Evolutionary conservation across 1,140 invertebrate genomes (phyloP).

Genomic region (Propsilocerus akamusi): DNA sequence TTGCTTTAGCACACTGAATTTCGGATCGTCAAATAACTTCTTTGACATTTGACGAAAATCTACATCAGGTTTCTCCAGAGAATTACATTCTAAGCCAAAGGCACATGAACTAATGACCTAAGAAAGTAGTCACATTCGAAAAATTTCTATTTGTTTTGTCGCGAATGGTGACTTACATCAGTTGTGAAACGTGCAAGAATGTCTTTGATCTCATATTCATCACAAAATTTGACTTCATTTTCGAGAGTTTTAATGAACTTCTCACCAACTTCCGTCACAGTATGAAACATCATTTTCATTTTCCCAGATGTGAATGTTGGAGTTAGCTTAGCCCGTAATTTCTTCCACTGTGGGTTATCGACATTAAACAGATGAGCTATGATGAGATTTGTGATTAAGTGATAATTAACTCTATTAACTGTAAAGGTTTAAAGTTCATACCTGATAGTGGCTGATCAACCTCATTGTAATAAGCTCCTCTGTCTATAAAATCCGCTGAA

Average conservation of each 20-base stretch:
- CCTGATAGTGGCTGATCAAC: constrained; percentile 8
- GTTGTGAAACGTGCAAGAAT: constrained; percentile 28
- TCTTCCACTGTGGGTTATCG: constrained; percentile 22
- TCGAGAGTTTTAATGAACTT: constrained; percentile 7
- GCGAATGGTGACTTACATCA: too few species aligned
- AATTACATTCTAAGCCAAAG: constrained; percentile 34
- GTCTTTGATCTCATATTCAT: constrained; percentile 26
- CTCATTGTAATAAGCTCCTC: constrained; percentile 7
- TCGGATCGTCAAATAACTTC: constrained; percentile 14
- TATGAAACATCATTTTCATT: constrained; percentile 22
- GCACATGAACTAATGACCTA: constrained; percentile 33
- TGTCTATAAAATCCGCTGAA: constrained; percentile 9
- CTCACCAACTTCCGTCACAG: constrained; percentile 7
- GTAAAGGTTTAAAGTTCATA: too few species aligned
- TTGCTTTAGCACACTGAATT: not conserved
- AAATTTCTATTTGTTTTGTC: too few species aligned
- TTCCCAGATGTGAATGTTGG: constrained; percentile 25
- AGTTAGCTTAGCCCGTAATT: constrained; percentile 21
- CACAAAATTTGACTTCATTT: not conserved
- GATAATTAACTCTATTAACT: too few species aligned
- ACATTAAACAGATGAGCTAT: constrained; percentile 17
- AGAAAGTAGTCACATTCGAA: too few species aligned
- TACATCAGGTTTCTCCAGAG: constrained; percentile 25
- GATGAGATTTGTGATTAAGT: too few species aligned
- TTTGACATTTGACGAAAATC: constrained; percentile 28